These are phyloP conservation scores for Uria aalge DNA, from an alignment of 2,113 vertebrate genomes.

Conservation along the genomic window DNA sequence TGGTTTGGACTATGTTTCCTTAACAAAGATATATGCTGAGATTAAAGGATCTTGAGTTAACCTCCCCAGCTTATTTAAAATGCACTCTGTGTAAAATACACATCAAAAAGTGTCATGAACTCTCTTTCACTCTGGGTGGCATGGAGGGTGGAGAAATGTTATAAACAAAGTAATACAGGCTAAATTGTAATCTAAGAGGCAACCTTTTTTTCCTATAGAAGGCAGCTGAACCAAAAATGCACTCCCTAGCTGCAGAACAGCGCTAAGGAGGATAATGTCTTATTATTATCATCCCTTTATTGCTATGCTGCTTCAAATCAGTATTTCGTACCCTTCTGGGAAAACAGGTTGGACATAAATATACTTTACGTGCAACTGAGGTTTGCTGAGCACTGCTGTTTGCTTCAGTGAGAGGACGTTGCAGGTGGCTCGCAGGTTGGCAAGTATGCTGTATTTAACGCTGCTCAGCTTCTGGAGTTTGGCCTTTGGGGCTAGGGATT, in stretches of 20 bases:
- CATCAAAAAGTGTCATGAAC: constrained; percentile 55
- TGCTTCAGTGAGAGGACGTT: background rate
- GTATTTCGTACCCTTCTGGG: constrained; percentile 6
- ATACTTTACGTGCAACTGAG: background rate
- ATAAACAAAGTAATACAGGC: constrained; percentile 26
- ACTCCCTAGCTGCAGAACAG: background rate
- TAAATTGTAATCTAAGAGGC: constrained; percentile 25
- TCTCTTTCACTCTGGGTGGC: constrained; percentile 52
- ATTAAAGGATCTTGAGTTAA: constrained; percentile 59
- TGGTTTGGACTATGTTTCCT: constrained; percentile 12
- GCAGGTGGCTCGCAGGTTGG: background rate
- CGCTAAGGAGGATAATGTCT: background rate
- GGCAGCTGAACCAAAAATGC: background rate
- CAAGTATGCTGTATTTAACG: background rate
- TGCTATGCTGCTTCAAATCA: background rate
- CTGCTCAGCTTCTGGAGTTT: background rate
- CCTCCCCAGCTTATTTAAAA: constrained; percentile 25
- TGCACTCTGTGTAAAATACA: constrained; percentile 54
- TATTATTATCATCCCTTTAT: background rate
- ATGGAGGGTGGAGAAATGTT: background rate
- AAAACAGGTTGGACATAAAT: constrained; percentile 11
- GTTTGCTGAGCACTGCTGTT: background rate
- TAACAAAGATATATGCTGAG: constrained; percentile 40
- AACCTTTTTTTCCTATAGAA: background rate
- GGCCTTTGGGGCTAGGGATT: background rate